phyloP scores from a whole-genome alignment of 2,888 invertebrate genomes.

The Mythimna impura region DNA sequence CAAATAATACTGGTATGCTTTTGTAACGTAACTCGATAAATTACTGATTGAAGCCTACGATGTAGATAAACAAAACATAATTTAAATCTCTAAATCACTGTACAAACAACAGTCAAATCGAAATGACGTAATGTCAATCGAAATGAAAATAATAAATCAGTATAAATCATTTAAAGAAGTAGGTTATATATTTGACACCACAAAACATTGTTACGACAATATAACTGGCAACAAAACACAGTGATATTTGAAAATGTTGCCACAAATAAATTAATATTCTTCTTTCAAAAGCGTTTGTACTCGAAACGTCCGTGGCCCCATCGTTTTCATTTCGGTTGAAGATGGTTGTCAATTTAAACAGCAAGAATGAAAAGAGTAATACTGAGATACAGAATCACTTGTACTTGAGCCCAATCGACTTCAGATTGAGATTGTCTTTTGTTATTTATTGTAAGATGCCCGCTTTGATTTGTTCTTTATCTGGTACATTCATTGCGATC shows the following conservation, averaged over 20 bases:
- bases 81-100: not conserved
- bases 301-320: conserved; percentile 9
- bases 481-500: conserved; percentile 42
- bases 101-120: conserved; percentile 1
- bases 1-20: not conserved
- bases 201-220: not conserved
- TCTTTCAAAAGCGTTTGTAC: conserved; percentile 31
- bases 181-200: not conserved
- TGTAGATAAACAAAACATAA: not conserved
- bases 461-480: conserved; percentile 57
- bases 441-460: conserved; percentile 53
- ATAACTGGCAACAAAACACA: not conserved
- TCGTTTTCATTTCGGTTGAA: conserved; percentile 35
- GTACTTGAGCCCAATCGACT: conserved; percentile 59
- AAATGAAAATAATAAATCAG: not conserved
- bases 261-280: conserved; percentile 15
- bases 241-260: conserved; percentile 27
- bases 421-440: conserved; percentile 61
- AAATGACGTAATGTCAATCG: not conserved
- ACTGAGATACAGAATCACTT: conserved; percentile 59
- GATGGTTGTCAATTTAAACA: conserved; percentile 51
- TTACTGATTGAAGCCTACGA: not conserved
- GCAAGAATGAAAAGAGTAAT: conserved; percentile 47
- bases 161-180: not conserved
- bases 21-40: conserved; percentile 2